These are phyloP conservation scores for Sparidentex hasta DNA, from an alignment of 2,797 vertebrate species.

Conservation along the genomic window DNA sequence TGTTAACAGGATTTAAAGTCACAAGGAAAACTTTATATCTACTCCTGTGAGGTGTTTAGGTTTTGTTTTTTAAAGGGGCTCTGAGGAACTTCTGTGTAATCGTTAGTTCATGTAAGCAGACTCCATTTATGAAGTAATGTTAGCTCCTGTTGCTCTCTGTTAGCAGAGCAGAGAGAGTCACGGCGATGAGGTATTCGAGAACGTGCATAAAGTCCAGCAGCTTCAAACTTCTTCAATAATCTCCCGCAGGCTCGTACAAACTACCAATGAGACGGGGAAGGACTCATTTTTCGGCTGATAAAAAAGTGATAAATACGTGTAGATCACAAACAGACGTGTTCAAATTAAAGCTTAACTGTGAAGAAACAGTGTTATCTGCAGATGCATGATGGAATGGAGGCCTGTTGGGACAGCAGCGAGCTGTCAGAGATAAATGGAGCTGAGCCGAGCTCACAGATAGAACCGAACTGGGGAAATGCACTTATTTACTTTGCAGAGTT, in stretches of 20 bases:
- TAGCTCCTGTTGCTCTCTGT: too few relatives aligned
- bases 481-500: too few relatives aligned
- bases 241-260: too few relatives aligned
- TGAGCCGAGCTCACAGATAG: conserved; percentile 20
- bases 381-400: conserved; percentile 41
- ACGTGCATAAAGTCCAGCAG: too few relatives aligned
- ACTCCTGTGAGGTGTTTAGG: not conserved
- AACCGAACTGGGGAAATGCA: not conserved
- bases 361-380: conserved; percentile 3
- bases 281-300: too few relatives aligned
- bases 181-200: too few relatives aligned
- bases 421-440: conserved; percentile 54
- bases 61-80: not conserved
- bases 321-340: not conserved
- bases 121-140: too few relatives aligned
- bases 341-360: conserved; percentile 8
- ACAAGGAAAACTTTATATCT: not conserved
- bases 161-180: too few relatives aligned
- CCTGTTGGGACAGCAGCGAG: conserved; percentile 14
- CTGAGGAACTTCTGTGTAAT: too few relatives aligned
- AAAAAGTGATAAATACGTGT: not conserved
- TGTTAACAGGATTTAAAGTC: not conserved
- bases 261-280: not conserved
- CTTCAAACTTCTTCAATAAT: too few relatives aligned
- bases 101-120: too few relatives aligned